Conservation (phyloP, 2,797 vertebrate species). For the Cephalopachus bancanus region DNA sequence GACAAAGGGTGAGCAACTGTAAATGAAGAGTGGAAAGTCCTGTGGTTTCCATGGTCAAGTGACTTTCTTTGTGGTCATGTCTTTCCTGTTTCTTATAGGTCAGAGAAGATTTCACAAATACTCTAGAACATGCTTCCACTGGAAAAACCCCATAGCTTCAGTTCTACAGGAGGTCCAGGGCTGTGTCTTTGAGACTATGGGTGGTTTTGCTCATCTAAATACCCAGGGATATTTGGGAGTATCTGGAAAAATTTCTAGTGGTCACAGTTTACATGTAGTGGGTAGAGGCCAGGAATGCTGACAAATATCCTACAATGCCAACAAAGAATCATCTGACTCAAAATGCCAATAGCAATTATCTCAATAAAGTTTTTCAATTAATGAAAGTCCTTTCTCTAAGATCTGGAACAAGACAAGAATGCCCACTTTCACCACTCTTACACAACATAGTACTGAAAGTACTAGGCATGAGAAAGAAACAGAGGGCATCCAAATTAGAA, state of each 20-base stretch:
- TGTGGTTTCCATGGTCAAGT: not conserved
- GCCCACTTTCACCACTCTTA: not conserved
- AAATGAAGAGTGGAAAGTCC: not conserved
- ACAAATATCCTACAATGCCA: not conserved
- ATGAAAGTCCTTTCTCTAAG: not conserved
- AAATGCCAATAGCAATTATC: constrained; percentile 18
- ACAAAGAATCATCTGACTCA: not conserved
- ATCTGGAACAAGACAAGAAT: not conserved
- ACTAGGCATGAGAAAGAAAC: not conserved
- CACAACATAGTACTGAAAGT: not conserved
- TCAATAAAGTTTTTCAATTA: not conserved
- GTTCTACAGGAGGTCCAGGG: not conserved
- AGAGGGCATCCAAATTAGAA: not conserved
- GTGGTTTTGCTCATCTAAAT: not conserved
- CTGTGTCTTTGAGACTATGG: not conserved
- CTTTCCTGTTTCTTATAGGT: constrained; percentile 38
- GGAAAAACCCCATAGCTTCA: not conserved
- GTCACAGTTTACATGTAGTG: not conserved
- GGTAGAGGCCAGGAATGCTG: not conserved
- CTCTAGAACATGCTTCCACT: not conserved
- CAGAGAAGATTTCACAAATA: not conserved
- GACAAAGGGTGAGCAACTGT: not conserved
- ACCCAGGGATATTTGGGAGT: not conserved
- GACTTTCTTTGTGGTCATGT: not conserved
- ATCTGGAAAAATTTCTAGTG: constrained; percentile 4